Conservation (phyloP, 2,113 vertebrate species). For the Aleadryas rufinucha region DNA sequence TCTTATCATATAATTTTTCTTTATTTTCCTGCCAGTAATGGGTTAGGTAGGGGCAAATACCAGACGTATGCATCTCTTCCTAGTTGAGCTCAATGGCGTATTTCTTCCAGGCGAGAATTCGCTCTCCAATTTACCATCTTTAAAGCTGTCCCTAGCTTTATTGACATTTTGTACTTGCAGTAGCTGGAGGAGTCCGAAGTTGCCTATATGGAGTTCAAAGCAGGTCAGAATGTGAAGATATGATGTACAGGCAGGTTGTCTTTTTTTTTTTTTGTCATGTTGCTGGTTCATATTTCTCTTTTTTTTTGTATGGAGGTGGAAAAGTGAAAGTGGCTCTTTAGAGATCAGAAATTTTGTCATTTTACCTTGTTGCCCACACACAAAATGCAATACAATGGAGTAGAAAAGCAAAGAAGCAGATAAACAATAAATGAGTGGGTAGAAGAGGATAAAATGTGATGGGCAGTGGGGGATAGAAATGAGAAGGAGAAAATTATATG, state of each 20-base stretch:
- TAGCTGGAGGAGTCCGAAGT: neutral
- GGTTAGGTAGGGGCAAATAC: neutral
- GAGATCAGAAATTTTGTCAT: neutral
- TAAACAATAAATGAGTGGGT: neutral
- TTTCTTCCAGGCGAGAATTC: neutral
- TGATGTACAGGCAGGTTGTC: neutral
- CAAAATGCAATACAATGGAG: neutral
- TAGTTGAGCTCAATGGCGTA: neutral
- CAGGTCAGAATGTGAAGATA: neutral
- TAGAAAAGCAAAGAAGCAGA: neutral
- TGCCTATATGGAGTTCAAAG: neutral
- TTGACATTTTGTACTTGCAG: neutral
- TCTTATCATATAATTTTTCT: neutral
- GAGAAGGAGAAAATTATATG: neutral
- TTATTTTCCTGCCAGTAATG: neutral
- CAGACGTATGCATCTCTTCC: neutral
- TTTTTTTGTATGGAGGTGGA: neutral
- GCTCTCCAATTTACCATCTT: neutral
- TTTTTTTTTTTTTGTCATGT: neutral
- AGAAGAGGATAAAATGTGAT: neutral
- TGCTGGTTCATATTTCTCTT: neutral
- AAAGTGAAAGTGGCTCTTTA: neutral
- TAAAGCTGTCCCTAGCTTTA: neutral
- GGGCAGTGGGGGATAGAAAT: neutral
- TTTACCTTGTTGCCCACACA: constrained; percentile 1